A percentile compares a stretch with the other conserved stretches of the same genome.
Evolutionary conservation across 2,888 invertebrate species (phyloP).

Genomic region (Caenorhabditis sp.): DNA sequence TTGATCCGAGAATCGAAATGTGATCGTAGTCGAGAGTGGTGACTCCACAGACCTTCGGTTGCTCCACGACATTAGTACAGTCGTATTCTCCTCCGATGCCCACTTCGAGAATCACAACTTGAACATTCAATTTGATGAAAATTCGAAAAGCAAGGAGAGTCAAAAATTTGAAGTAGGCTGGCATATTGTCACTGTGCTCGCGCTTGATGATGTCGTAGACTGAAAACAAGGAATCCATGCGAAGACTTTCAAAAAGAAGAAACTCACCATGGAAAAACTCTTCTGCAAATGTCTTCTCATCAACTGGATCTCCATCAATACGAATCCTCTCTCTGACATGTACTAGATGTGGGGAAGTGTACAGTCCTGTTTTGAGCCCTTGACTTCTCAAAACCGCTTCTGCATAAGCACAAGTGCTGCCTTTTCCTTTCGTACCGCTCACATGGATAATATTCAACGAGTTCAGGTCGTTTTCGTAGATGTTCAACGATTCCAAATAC

Average conservation of each 20-base stretch:
- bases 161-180: slow-evolving; percentile 93
- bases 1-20: slow-evolving; percentile 90
- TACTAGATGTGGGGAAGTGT: slow-evolving; percentile 92
- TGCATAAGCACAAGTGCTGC: slow-evolving; percentile 93
- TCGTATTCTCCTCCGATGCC: slow-evolving; percentile 97
- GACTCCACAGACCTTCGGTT: slow-evolving; percentile 90
- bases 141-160: slow-evolving; percentile 93
- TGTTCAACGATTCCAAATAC: slow-evolving; percentile 64
- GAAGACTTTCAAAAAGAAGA: slow-evolving; percentile 37
- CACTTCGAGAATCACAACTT: slow-evolving; percentile 96
- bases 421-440: slow-evolving; percentile 97
- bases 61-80: slow-evolving; percentile 92
- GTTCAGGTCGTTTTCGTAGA: slow-evolving; percentile 74
- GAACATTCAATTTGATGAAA: slow-evolving; percentile 89
- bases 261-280: slow-evolving; percentile 88
- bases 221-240: slow-evolving; percentile 19
- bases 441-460: slow-evolving; percentile 91
- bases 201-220: slow-evolving; percentile 52
- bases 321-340: slow-evolving; percentile 94
- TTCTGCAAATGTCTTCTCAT: slow-evolving; percentile 88
- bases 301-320: slow-evolving; percentile 90
- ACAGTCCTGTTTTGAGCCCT: slow-evolving; percentile 94
- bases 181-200: slow-evolving; percentile 77
- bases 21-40: slow-evolving; percentile 95
- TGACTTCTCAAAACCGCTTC: slow-evolving; percentile 92